Evolutionary conservation across 2,797 vertebrate genomes (phyloP).

Genomic region (Aulostomus chinensis): DNA sequence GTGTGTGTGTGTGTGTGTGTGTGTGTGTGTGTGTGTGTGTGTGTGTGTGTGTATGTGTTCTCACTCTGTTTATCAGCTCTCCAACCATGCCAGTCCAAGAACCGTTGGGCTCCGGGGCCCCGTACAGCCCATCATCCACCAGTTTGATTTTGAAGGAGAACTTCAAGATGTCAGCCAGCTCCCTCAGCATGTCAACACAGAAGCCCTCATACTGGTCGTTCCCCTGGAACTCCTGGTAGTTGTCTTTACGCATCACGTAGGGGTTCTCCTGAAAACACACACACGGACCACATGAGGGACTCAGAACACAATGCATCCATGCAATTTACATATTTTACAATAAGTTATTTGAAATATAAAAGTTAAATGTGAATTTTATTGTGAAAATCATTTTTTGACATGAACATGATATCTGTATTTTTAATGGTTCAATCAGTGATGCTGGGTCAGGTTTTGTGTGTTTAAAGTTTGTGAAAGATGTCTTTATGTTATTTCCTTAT

Average conservation of each 20-base stretch:
- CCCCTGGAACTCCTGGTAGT: constrained; percentile 86
- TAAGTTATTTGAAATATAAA: no score
- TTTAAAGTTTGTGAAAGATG: no score
- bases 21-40: constrained; percentile 11
- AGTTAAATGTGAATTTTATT: no score
- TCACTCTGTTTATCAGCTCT: constrained; percentile 93
- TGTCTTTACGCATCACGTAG: constrained; percentile 90
- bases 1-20: constrained; percentile 11
- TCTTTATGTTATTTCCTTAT: no score
- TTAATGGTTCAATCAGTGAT: no score
- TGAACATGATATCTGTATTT: no score
- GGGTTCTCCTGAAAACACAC: constrained; percentile 86
- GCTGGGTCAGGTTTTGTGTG: no score
- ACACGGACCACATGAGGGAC: constrained; percentile 13
- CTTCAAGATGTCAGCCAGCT: constrained; percentile 88
- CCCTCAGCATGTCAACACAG: constrained; percentile 93
- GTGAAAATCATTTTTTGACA: no score
- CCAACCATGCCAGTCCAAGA: constrained; percentile 97
- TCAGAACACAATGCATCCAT: no score
- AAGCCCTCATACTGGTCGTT: constrained; percentile 92
- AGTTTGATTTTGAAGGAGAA: constrained; percentile 92
- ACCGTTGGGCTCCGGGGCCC: constrained; percentile 91
- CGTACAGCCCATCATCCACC: constrained; percentile 92
- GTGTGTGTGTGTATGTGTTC: constrained; percentile 22
- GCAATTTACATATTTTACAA: no score